Evolutionary conservation across 1,140 invertebrate genomes (phyloP).

Genomic region (Trachelipus rathkii): DNA sequence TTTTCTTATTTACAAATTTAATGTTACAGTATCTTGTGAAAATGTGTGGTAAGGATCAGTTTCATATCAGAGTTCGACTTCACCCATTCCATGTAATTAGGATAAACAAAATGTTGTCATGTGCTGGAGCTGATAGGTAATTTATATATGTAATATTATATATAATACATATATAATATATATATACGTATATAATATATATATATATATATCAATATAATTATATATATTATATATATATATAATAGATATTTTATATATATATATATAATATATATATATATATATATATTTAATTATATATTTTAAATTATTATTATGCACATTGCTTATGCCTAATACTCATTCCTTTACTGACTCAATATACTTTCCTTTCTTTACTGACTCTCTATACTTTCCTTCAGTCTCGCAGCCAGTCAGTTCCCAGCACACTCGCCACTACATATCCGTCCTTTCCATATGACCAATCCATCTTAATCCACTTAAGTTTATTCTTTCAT

Average conservation of each 20-base stretch:
- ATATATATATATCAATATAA: slow-evolving; percentile 33
- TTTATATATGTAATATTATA: slow-evolving; percentile 29
- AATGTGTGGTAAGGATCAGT: slow-evolving; percentile 97
- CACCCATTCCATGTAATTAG: slow-evolving; percentile 99
- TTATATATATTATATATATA: background rate
- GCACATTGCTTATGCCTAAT: too few relatives aligned
- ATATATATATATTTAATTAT: too few relatives aligned
- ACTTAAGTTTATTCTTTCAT: too few relatives aligned
- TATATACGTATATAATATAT: slow-evolving; percentile 35
- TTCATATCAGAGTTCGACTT: slow-evolving; percentile 70
- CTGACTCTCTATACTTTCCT: too few relatives aligned
- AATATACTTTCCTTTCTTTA: too few relatives aligned
- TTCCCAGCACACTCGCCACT: too few relatives aligned
- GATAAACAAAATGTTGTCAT: slow-evolving; percentile 99
- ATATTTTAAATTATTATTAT: too few relatives aligned
- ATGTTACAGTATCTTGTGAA: slow-evolving; percentile 74
- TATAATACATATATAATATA: slow-evolving; percentile 35
- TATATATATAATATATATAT: slow-evolving; percentile 27
- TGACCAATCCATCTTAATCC: too few relatives aligned
- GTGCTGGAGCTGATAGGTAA: slow-evolving; percentile 99
- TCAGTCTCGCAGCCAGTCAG: too few relatives aligned
- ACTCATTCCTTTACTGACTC: too few relatives aligned
- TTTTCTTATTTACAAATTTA: too few relatives aligned
- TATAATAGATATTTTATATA: slow-evolving; percentile 16
- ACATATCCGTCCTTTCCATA: too few relatives aligned